Percentiles rank a stretch among this genome's conserved stretches.
Evolutionary conservation across 2,113 vertebrate species (phyloP).

Genomic region (Hoplias malabaricus): DNA sequence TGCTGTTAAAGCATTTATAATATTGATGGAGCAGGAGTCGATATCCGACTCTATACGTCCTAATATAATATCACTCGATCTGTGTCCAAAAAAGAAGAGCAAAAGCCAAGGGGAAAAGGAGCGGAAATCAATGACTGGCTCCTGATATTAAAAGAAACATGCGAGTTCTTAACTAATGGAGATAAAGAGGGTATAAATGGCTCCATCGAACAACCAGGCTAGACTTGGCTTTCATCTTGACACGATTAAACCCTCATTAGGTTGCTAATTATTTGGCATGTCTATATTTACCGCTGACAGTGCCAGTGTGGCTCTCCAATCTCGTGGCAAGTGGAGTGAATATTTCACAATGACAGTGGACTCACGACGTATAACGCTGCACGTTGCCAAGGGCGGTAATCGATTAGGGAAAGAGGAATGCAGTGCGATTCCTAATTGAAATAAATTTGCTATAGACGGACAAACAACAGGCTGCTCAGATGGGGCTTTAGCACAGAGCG

Average conservation of each 20-base stretch:
- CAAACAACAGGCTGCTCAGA: conserved; percentile 68
- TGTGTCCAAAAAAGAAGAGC: conserved; percentile 58
- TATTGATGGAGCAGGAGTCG: conserved; percentile 85
- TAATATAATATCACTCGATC: conserved; percentile 92
- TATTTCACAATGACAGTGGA: conserved; percentile 44
- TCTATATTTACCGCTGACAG: conserved; percentile 79
- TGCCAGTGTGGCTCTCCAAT: conserved; percentile 55
- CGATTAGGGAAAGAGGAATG: conserved; percentile 64
- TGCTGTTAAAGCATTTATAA: conserved; percentile 79
- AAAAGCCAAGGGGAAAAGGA: conserved; percentile 21
- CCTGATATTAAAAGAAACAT: conserved; percentile 83
- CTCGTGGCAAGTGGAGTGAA: conserved; percentile 30
- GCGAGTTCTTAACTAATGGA: conserved; percentile 85
- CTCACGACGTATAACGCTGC: conserved; percentile 37
- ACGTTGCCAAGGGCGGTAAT: conserved; percentile 62
- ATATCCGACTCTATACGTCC: conserved; percentile 84
- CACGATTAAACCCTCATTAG: conserved; percentile 80
- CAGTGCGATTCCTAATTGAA: conserved; percentile 69
- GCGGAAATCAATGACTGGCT: conserved; percentile 82
- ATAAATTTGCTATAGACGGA: conserved; percentile 70
- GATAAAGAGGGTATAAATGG: conserved; percentile 84
- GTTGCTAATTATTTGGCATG: conserved; percentile 75
- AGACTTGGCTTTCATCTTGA: conserved; percentile 73
- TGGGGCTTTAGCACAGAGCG: conserved; percentile 24
- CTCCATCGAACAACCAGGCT: conserved; percentile 61